phyloP scores from a whole-genome alignment of 2,113 vertebrate genomes.

The Notarius lentiginosus region DNA sequence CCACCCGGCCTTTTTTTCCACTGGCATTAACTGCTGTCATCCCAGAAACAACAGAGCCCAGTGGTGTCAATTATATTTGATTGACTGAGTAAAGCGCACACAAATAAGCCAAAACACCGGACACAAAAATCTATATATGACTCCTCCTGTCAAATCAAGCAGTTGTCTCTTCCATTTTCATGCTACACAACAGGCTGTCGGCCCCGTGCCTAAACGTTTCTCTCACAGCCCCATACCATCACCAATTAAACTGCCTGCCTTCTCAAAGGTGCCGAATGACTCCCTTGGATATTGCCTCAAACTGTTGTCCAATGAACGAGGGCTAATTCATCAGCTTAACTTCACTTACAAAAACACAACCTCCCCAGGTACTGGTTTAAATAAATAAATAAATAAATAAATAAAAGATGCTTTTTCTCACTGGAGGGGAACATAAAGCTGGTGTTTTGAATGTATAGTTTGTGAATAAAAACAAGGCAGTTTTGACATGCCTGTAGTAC shows the following conservation, averaged over 20 bases:
- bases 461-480: constrained; percentile 11
- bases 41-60: constrained; percentile 93
- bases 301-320: constrained; percentile 96
- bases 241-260: constrained; percentile 94
- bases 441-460: background rate
- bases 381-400: constrained; percentile 38
- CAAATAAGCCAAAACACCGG: constrained; percentile 99
- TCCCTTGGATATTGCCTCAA: constrained; percentile 86
- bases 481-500: constrained; percentile 1
- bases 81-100: constrained; percentile 99
- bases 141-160: constrained; percentile 90
- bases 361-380: constrained; percentile 40
- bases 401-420: constrained; percentile 27
- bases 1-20: constrained; percentile 70
- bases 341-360: constrained; percentile 80
- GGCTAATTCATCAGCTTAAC: constrained; percentile 99
- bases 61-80: constrained; percentile 99
- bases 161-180: constrained; percentile 90
- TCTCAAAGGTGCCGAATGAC: constrained; percentile 83
- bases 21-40: constrained; percentile 97
- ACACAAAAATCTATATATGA: constrained; percentile 99
- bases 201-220: constrained; percentile 82
- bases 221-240: constrained; percentile 72
- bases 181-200: constrained; percentile 79
- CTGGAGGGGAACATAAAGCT: constrained; percentile 29